Base-by-base conservation (phyloP, 2,797 vertebrate species). In the Dendrocincla fuliginosa region DNA sequence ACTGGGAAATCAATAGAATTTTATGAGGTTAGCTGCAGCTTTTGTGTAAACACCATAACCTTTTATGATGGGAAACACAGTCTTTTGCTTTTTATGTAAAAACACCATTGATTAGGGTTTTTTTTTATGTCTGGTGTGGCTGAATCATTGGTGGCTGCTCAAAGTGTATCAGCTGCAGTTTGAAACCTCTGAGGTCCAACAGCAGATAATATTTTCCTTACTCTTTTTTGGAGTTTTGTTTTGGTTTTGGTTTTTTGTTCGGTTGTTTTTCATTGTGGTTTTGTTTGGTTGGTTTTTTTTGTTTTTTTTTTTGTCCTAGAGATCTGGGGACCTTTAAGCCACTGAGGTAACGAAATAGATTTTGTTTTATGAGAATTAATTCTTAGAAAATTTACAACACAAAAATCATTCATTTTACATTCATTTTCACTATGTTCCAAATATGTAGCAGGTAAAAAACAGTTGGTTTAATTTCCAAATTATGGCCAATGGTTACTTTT, bases 21-120 rank as follows among this genome's bases (percentile, higher is more conserved):
- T 98, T 98, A 98, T 63, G 95, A 97, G 97, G 89, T 93, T 97
- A 97, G 96, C 96, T 97, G 95, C 96, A 96, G 97, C 92, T 98
- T 98, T 97, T 97, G 97, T 97, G 97, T 97, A 98, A 98, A 98
- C 97, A 96, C 95, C 89, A 82, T 98, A 98, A 98, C 71, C 27
- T 98, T 98, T 98, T 98, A 98, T 98, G 97, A 97, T 98, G 97
- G 98, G 97, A 98, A 98, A 98, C 96, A 95, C 89, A 96, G 97
- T 94, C 92, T 97, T 98, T 96, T 96, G 70, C 79, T 97, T 98
- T 98, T 97, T 97, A 97, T 96, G 95, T 96, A 97, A 97, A 97
- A 97, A 97, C 95, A 92, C 84, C 81, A 94, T 96, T 84, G 86
- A 93, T 97, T 96, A 95, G 52, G 64, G 30, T 0, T 61, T 94